phyloP scores from a whole-genome alignment of 2,113 vertebrate genomes.

The Cyphomyrus discorhynchus region DNA sequence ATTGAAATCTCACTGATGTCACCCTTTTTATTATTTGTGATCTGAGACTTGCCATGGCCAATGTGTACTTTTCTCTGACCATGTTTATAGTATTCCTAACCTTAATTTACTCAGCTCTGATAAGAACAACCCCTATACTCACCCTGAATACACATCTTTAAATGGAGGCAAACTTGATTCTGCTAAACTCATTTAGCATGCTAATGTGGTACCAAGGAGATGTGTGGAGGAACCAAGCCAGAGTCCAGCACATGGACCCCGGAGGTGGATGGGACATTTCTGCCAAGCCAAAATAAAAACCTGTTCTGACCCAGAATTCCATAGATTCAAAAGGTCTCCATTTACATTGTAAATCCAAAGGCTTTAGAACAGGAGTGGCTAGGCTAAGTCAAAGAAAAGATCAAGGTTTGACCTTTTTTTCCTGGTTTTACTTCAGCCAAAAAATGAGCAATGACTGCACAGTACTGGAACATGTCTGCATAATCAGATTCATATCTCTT shows the following conservation, averaged over 20 bases:
- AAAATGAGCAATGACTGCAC: not conserved
- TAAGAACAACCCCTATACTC: not conserved
- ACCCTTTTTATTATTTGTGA: not conserved
- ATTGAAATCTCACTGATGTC: not conserved
- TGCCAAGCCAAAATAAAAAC: not conserved
- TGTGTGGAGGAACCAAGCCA: not conserved
- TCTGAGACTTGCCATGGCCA: not conserved
- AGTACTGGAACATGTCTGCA: not conserved
- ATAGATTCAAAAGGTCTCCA: constrained; percentile 1
- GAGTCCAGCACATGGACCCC: not conserved
- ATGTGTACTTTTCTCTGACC: not conserved
- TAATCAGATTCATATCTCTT: not conserved
- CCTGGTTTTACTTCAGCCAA: not conserved
- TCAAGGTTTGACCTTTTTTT: not conserved
- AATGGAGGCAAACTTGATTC: not conserved
- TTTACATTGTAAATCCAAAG: constrained; percentile 3
- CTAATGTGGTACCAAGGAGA: not conserved
- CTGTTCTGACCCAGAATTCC: not conserved
- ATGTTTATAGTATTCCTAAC: not conserved
- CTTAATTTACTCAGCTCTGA: not conserved
- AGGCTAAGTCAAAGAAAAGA: not conserved
- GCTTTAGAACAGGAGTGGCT: not conserved
- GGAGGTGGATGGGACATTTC: not conserved
- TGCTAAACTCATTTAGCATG: not conserved
- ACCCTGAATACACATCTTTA: not conserved